Evolutionary conservation across 2,113 vertebrate genomes (phyloP), one percentile per base, ranked within the genome.

Genomic region (Protomyctophum bolini): DNA sequence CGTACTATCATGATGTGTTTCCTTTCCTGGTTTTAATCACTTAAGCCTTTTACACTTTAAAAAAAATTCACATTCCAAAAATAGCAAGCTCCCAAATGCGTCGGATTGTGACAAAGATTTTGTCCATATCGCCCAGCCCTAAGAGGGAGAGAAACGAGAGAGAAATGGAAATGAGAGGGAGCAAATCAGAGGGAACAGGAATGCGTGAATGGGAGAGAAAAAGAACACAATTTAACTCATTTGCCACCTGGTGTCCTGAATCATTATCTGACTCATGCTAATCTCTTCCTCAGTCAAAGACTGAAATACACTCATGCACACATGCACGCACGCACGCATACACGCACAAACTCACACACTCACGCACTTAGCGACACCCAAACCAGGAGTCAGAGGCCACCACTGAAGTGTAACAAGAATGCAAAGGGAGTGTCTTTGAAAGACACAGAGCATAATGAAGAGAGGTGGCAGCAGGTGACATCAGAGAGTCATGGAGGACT

Each of bases 221-320:
- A 70, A 77, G 77, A 55, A 72, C 66, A 66, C 74, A 72, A 87
- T 88, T 91, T 87, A 78, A 88, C 68, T 75, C 87, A 85, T 83
- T 89, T 88, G 88, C 88, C 86, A 91, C 90, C 91, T 89, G 87
- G 83, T 75, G 67, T 84, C 82, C 86, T 88, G 89, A 90, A 78
- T 92, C 89, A 89, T 85, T 89, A 89, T 91, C 82, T 91, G 88
- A 91, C 83, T 91, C 88, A 93, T 86, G 86, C 80, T 81, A 87
- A 89, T 90, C 86, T 89, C 88, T 91, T 81, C 49, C 73, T 70
- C 76, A 67, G 68, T 69, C 75, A 77, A 9, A 52, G 33, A 41
- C 3, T 41, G 33, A 41, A 3, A 41, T 6, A 41, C 33, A 33
- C 33, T 1, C 2, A 60, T 5, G 12, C 29, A 45, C 58, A 41